Base-by-base conservation (phyloP, 2,797 vertebrate species). In the Eulemur coronatus region DNA sequence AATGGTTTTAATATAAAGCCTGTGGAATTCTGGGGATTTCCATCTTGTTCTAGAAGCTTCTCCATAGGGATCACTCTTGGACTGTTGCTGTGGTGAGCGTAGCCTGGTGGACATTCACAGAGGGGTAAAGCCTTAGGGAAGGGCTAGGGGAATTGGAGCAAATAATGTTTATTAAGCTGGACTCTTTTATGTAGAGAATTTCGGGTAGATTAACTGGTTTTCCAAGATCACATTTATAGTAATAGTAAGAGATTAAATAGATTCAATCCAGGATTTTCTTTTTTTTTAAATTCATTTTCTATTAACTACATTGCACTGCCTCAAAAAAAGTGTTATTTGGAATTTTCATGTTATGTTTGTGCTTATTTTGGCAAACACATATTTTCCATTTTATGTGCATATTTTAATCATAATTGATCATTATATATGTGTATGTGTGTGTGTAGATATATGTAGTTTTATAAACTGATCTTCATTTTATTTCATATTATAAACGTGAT, bases 231-330 rank as follows among this genome's bases (percentile, higher is more conserved):
- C 35, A 79, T 86, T 93, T 93, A 52, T 70, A 33, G 10, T 55
- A 48, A 88, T 59, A 33, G 10, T 55, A 48, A 88, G 69, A 90
- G 28, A 78, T 52, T 65, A 17, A 84, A 41, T 28, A 20, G 52
- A 88, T 82, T 94, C 28, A 55, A 28, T 48, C 63, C 28, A 92
- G 38, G 30, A 67, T 88, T 87, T 91, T 57, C 84, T 94, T 61
- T 7, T 84, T 88, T 88, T 88, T 95, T 12, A 84, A 94, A 17
- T 81, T 89, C 35, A 55, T 94, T 91, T 95, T 86, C 52, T 93
- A 2, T 57, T 93, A 28, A 81, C 57, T 91, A 4, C 12, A 57
- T 84, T 52, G 79, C 24, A 72, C 13, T 70, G 46, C n/a, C 50
- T 20, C 14, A 67, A 89, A 91, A 57, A 69, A 84, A 59, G 35